A percentile compares a stretch with the other conserved stretches of the same genome.
Conservation (phyloP, 2,888 invertebrate genomes). For the Phyllotreta striolata region DNA sequence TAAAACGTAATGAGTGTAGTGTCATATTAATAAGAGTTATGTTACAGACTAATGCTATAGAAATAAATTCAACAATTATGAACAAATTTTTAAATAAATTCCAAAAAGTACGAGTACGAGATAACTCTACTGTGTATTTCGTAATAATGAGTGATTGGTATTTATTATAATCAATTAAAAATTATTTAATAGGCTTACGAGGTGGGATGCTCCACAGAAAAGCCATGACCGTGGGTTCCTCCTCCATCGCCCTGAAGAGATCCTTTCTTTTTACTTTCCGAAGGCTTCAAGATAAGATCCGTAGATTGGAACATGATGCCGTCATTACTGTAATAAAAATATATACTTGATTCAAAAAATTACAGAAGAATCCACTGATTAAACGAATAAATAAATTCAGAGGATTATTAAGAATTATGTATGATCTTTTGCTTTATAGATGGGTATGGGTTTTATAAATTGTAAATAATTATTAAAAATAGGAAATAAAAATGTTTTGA, state of each 20-base stretch:
- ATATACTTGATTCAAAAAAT: conserved; percentile 20
- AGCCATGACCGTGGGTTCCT: conserved; percentile 58
- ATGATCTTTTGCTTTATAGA: no score
- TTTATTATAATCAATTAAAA: not conserved
- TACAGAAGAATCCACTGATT: conserved; percentile 31
- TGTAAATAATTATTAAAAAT: no score
- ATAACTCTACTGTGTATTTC: not conserved
- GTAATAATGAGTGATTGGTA: not conserved
- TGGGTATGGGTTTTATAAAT: no score
- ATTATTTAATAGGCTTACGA: conserved; percentile 65
- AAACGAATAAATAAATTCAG: conserved; percentile 3
- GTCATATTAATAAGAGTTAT: no score
- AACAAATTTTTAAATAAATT: no score
- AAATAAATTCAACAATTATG: not conserved
- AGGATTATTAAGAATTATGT: not conserved
- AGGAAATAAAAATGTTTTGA: no score
- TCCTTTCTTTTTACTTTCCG: conserved; percentile 50
- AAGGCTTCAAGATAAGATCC: conserved; percentile 60
- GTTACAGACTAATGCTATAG: no score
- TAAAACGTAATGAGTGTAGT: no score
- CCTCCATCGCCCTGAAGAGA: conserved; percentile 38
- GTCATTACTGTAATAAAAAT: conserved; percentile 40
- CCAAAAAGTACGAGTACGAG: not conserved
- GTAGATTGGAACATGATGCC: conserved; percentile 63
- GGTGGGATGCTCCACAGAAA: conserved; percentile 69